Base-by-base conservation (phyloP, 2,888 invertebrate species). In the Heliconius charithonia region DNA sequence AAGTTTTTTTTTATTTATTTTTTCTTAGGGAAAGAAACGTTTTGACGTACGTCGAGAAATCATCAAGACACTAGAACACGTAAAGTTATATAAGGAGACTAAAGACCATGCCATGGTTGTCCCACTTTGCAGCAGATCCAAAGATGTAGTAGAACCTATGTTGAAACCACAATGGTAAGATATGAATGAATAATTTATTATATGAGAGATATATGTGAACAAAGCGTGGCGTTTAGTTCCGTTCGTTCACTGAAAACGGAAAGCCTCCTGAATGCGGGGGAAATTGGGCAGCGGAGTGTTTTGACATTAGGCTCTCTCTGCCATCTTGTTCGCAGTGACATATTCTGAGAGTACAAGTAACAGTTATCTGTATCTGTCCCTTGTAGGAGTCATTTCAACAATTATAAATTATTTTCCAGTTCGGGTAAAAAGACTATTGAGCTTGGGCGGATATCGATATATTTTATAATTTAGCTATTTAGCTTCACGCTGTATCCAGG, bases 111-210 rank as follows among this genome's bases (percentile, higher is more conserved):
- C 98, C 3, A 99, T 99, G 99, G 97, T 98, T 77, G 98, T 99
- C 51, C 99, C 99, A 0, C 96, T 99, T 79, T 98, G 98, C 93
- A 98, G 98, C 89, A 96, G 99, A 63, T 99, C 99, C 2, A 99
- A 99, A 92, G 99, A 99, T 90, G 97, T 99, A 1, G 98, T 99
- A 25, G 99, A 99, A 88, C 99, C 99, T 1, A 95, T 99, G 87
- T 96, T 99, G 56, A 99, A 98, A 89, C 98, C 99, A 0, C 99
- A 99, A 92, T 99, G 99, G 99, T 99, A n/a, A 87, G 89, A 84
- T 4, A 25, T 25, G 1, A 27, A 29, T 66, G 19, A 32, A 32
- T 66, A 3, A 22, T 27, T 66, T 27, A 4, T 4, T 22, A n/a
- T 32, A 37, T 32, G 78, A 65, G 12, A 25, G 78, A 65, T 4